Evolutionary conservation across 2,797 vertebrate species (phyloP), one percentile per base, ranked within the genome.

Genomic region (Harpagifer antarcticus): DNA sequence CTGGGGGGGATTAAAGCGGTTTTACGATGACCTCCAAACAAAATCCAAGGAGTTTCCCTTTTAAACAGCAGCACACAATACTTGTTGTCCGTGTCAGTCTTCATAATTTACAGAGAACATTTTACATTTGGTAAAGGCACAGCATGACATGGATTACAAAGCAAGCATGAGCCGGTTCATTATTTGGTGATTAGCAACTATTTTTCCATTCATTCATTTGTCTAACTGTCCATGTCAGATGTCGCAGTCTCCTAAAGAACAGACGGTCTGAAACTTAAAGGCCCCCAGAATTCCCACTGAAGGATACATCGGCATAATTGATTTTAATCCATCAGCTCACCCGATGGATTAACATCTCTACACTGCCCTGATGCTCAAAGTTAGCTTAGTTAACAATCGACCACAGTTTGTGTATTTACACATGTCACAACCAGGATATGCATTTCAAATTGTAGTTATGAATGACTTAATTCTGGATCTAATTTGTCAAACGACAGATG

Each of bases 231-330:
- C 42, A 80, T 53, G 68, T 73, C 70, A 67, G 50, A 73, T 76
- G 78, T 82, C 61, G 48, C 60, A n/a, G 23, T 68, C 54, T 45
- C 55, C 37, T 23, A n/a, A 68, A 72, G 72, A 62, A 62, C 53
- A 73, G 14, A 14, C 27, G 37, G 47, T 53, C 56, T 19, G 57
- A 56, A 63, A 43, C 43, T 15, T 43, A 42, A 40, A 31, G 57
- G 19, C 61, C 67, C 14, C 52, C 47, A 11, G 47, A 57, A 33
- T 44, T 56, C 70, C 52, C 40, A n/a, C 37, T 74, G 68, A 84
- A 88, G 79, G 83, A 84, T 74, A 82, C 64, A 27, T 54, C 1
- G 5, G 60, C 31, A 68, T 9, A 78, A 78, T 70, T 66, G 56
- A 57, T 58, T 57, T 15, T 2, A 52, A 69, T 27, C 27, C 69